Percentiles rank a stretch among this genome's conserved stretches.
These are phyloP conservation scores for Dioctria rufipes DNA, from an alignment of 2,888 invertebrate genomes.

Conservation along the genomic window DNA sequence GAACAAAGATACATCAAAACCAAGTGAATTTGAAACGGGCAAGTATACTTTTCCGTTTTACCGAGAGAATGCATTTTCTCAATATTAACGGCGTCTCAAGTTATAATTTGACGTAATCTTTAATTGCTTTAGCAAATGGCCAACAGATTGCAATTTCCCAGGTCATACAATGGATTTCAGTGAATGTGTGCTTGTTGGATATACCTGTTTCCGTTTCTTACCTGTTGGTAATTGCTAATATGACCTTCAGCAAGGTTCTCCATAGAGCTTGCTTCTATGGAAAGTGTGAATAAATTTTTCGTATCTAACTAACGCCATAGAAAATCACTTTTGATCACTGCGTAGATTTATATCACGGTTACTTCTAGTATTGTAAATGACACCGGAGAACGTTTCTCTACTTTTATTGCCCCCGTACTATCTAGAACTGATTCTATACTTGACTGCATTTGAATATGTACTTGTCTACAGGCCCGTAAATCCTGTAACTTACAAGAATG, in stretches of 20 bases:
- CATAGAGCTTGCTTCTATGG: background rate
- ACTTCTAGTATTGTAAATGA: background rate
- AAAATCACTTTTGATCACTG: background rate
- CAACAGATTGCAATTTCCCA: background rate
- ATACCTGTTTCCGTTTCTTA: constrained; percentile 14
- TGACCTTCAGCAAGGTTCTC: constrained; percentile 39
- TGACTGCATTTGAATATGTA: background rate
- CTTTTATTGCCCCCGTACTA: background rate
- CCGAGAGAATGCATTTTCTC: background rate
- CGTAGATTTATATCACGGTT: background rate
- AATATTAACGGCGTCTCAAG: background rate
- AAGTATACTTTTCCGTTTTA: background rate
- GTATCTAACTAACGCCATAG: background rate
- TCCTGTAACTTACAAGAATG: background rate
- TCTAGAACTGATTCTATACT: background rate
- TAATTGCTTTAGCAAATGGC: background rate
- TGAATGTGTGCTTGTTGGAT: background rate
- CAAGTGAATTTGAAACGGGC: background rate
- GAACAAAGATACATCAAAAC: background rate
- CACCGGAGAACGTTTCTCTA: background rate
- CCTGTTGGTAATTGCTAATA: constrained; percentile 5
- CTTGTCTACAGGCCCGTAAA: background rate
- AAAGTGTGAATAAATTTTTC: background rate
- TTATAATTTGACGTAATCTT: constrained; percentile 1
- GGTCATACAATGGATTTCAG: background rate